Evolutionary conservation across 1,140 invertebrate genomes (phyloP), one percentile per base, ranked within the genome.

Genomic region (Xylocopa sonorina): DNA sequence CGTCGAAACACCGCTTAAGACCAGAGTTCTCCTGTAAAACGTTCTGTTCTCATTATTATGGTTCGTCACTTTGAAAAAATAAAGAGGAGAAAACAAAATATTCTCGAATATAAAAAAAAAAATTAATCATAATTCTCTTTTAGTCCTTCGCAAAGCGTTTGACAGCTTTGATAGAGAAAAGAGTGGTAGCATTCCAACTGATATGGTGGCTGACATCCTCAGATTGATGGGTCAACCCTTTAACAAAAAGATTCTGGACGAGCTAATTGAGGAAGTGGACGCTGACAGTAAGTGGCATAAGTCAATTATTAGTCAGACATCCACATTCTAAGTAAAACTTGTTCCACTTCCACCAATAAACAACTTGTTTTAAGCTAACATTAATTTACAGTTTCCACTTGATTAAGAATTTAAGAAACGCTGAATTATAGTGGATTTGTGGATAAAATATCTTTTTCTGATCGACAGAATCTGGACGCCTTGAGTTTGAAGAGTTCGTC

Each of bases 121-220:
- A 50, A 51, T 34, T 50, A 16, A n/a, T 24, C 2, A 0, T 32
- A 3, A 21, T 10, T 71, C 16, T 4, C 16, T 55, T 73, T 57
- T 62, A 97, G 97, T 98, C 85, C 94, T 98, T 80, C 96, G 96
- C 89, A 98, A 98, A 93, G 98, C 98, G 58, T 99, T 99, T 93
- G 98, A 99, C 95, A 98, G 98, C 92, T 99, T 99, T 92, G 98
- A 99, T 94, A 96, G 97, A 88, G 97, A 98, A 89, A 97, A 97
- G 92, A 97, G 96, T 82, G 98, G 98, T 82, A 97, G 96, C 90
- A 99, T 99, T 92, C 96, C 97, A 79, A 97, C 97, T 82, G 98
- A 98, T 91, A 98, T 98, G 96, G 98, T 99, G 34, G 97, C 97
- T 51, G 97, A 98, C 90, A 98, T 99, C 89, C 95, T 99, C 53